Evolutionary conservation across 2,797 vertebrate species (phyloP).

Genomic region (Ispidina lecontei): DNA sequence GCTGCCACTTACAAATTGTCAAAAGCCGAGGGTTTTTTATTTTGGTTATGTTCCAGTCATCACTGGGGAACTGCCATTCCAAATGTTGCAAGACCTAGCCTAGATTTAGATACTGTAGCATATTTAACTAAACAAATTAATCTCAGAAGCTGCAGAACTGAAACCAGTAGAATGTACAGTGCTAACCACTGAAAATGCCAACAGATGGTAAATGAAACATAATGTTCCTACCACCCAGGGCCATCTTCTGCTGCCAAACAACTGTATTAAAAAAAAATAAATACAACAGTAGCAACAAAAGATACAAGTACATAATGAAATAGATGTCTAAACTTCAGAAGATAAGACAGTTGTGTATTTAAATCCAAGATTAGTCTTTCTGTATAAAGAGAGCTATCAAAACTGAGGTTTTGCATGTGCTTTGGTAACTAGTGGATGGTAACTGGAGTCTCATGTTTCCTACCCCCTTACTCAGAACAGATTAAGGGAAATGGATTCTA

Average conservation of each 20-base stretch:
- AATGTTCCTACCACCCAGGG: background rate
- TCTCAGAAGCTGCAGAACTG: background rate
- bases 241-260: background rate
- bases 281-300: background rate
- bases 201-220: background rate
- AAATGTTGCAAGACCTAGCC: background rate
- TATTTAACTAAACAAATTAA: background rate
- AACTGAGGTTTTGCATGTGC: background rate
- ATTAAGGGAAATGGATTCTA: background rate
- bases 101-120: background rate
- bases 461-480: background rate
- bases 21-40: background rate
- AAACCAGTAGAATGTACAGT: background rate
- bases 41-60: slow-evolving; percentile 2
- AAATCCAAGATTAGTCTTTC: background rate
- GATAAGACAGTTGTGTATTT: background rate
- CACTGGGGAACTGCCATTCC: slow-evolving; percentile 19
- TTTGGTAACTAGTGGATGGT: background rate
- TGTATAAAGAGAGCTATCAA: background rate
- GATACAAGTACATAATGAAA: background rate
- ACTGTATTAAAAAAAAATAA: background rate
- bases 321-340: background rate
- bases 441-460: background rate
- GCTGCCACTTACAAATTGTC: background rate
- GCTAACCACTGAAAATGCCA: background rate